Evolutionary conservation across 1,140 invertebrate species (phyloP).

Genomic region (Drosophila cardini): DNA sequence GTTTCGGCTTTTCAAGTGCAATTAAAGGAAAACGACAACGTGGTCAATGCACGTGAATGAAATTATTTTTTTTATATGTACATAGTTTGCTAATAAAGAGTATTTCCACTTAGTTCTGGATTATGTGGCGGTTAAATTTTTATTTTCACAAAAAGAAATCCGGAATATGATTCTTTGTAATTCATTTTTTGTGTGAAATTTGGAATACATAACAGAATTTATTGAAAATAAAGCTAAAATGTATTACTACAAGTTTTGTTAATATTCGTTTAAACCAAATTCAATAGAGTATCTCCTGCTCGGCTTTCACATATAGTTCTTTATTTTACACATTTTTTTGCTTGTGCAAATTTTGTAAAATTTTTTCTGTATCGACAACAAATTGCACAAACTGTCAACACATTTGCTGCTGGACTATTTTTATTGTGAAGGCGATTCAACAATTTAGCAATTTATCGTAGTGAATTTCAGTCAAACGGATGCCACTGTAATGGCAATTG

Average conservation of each 20-base stretch:
- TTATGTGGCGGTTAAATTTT: not conserved
- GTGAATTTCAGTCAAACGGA: constrained; percentile 45
- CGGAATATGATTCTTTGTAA: not conserved
- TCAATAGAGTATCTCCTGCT: not conserved
- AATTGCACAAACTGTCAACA: constrained; percentile 50
- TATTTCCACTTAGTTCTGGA: not conserved
- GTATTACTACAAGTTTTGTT: no score
- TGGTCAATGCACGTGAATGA: constrained; percentile 23
- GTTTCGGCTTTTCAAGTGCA: constrained; percentile 62
- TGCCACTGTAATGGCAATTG: constrained; percentile 69
- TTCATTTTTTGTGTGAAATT: no score
- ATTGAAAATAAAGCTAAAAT: no score
- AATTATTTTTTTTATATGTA: constrained; percentile 62
- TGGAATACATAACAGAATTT: no score
- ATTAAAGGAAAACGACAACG: constrained; percentile 55
- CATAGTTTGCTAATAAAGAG: not conserved
- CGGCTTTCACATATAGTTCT: not conserved
- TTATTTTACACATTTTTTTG: not conserved
- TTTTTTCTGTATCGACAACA: constrained; percentile 30
- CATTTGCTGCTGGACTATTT: constrained; percentile 37
- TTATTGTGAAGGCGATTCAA: constrained; percentile 51
- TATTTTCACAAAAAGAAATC: no score
- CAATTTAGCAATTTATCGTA: constrained; percentile 51
- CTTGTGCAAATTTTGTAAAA: constrained; percentile 21
- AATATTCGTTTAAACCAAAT: no score